These are phyloP conservation scores for Andrena bucephala DNA, from an alignment of 2,888 invertebrate species.

Conservation along the genomic window DNA sequence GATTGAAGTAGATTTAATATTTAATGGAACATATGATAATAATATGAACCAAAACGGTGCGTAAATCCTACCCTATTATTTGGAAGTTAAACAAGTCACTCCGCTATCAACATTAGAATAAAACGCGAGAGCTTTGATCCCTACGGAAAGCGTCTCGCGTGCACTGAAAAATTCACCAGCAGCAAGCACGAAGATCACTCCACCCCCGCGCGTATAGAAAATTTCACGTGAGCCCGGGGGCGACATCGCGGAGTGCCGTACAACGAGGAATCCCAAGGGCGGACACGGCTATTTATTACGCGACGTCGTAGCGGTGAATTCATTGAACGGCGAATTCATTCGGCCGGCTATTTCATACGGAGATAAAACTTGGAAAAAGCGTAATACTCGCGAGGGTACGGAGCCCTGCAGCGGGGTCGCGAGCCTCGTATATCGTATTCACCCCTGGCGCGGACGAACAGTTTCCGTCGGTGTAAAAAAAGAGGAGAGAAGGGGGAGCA, in stretches of 20 bases:
- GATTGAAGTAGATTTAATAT: no score
- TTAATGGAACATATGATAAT: no score
- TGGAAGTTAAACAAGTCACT: no score
- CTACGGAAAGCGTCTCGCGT: background rate
- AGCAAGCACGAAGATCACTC: background rate
- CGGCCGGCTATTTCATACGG: slow-evolving; percentile 32
- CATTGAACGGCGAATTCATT: slow-evolving; percentile 51
- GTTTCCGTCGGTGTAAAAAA: slow-evolving; percentile 32
- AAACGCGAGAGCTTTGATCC: background rate
- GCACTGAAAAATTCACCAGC: slow-evolving; percentile 19
- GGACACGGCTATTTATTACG: slow-evolving; percentile 40
- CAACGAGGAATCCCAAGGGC: background rate
- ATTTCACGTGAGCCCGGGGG: background rate
- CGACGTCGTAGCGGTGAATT: slow-evolving; percentile 44
- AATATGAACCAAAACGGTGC: no score
- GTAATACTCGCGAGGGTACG: slow-evolving; percentile 44
- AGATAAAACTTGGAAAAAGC: slow-evolving; percentile 34
- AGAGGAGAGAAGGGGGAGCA: background rate
- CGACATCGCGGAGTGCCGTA: background rate
- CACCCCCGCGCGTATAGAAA: slow-evolving; percentile 11
- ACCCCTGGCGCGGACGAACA: slow-evolving; percentile 22
- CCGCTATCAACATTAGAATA: no score
- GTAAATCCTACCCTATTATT: no score
- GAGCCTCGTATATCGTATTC: slow-evolving; percentile 49
- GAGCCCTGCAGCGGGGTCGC: slow-evolving; percentile 32